A percentile compares a stretch with the other conserved stretches of the same genome.
phyloP scores from a whole-genome alignment of 1,140 invertebrate genomes.

The Apis florea region DNA sequence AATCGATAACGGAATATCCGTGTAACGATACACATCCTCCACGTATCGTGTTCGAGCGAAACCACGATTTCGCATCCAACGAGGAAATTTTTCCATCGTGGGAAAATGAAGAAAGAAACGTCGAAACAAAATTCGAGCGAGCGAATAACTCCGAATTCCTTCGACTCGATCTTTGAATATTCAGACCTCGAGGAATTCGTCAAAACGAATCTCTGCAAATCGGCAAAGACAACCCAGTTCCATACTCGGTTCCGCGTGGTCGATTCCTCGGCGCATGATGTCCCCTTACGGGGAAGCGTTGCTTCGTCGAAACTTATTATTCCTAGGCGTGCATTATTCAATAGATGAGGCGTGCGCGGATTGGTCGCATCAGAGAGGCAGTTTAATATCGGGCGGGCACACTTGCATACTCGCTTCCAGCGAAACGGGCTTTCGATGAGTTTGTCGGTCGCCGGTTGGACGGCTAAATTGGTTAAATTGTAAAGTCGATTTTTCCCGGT shows the following conservation, averaged over 20 bases:
- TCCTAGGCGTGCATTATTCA: constrained; percentile 42
- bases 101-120: neutral
- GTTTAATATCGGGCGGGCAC: constrained; percentile 37
- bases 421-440: neutral
- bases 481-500: constrained; percentile 32
- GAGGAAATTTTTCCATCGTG: neutral
- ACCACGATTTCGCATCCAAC: neutral
- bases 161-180: neutral
- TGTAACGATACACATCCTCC: neutral
- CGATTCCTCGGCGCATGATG: neutral
- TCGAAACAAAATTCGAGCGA: no score
- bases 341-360: constrained; percentile 18
- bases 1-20: neutral
- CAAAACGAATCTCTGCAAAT: neutral
- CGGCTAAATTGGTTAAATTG: constrained; percentile 12
- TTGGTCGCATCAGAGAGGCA: constrained; percentile 25
- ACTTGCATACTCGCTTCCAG: constrained; percentile 34
- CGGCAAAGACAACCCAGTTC: neutral
- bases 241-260: neutral
- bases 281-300: neutral
- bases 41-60: neutral
- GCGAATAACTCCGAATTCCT: neutral
- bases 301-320: constrained; percentile 38
- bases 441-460: neutral
- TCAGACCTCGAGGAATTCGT: neutral